Percentiles rank a stretch among this genome's conserved stretches.
Conservation (phyloP, 2,113 vertebrate genomes). For the Orientallactaga bullata region DNA sequence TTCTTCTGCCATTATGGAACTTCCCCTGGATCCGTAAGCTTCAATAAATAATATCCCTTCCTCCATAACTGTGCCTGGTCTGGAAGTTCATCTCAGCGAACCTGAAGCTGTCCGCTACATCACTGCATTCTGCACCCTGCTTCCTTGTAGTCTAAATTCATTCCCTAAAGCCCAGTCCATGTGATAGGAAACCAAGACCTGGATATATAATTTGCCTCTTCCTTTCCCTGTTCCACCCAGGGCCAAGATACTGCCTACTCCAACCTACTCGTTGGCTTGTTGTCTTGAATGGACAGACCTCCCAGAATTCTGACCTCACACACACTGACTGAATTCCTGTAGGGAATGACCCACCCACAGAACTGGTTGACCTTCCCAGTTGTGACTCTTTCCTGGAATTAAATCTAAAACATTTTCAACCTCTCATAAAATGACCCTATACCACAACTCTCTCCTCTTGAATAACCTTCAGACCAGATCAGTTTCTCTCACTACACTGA, state of each 20-base stretch:
- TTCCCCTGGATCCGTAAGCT: too few species aligned
- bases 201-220: conserved; percentile 71
- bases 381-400: conserved; percentile 65
- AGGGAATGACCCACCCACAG: conserved; percentile 48
- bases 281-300: conserved; percentile 66
- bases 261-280: conserved; percentile 30
- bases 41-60: too few species aligned
- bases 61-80: too few species aligned
- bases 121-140: background rate
- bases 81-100: too few species aligned
- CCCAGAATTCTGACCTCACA: conserved; percentile 79
- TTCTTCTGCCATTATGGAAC: too few species aligned
- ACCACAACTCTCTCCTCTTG: background rate
- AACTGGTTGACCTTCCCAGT: conserved; percentile 63
- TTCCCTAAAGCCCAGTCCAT: background rate
- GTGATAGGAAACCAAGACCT: conserved; percentile 55
- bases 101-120: too few species aligned
- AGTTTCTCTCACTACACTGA: background rate
- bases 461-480: background rate
- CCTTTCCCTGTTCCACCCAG: conserved; percentile 65
- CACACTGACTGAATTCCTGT: conserved; percentile 68
- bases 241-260: conserved; percentile 25
- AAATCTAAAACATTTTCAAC: conserved; percentile 33
- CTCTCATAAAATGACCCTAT: conserved; percentile 45
- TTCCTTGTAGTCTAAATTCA: background rate